A percentile compares a stretch with the other conserved stretches of the same genome.
These are phyloP conservation scores for Chloroceryle inda DNA, from an alignment of 2,797 vertebrate genomes.

Conservation along the genomic window DNA sequence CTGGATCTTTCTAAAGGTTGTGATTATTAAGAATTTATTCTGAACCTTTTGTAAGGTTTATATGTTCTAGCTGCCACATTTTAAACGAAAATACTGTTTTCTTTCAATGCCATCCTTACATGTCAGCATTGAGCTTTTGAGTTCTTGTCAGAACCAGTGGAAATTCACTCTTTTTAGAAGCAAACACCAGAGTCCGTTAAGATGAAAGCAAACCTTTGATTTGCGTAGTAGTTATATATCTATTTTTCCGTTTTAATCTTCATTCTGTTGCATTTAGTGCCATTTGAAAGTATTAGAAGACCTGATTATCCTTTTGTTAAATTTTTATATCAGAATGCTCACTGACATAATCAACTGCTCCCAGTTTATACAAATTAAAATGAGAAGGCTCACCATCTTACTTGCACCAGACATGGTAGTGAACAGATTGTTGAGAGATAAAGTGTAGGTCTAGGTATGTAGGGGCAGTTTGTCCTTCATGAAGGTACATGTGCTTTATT, in stretches of 20 bases:
- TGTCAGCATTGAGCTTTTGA: background rate
- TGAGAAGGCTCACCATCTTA: background rate
- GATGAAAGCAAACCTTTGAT: background rate
- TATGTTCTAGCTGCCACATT: background rate
- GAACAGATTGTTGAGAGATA: background rate
- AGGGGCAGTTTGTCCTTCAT: background rate
- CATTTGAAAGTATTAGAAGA: background rate
- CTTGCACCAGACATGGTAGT: background rate
- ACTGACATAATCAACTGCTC: background rate
- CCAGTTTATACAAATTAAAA: background rate
- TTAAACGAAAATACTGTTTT: background rate
- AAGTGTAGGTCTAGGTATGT: background rate
- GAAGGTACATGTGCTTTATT: background rate
- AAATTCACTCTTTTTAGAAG: background rate
- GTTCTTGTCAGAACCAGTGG: background rate
- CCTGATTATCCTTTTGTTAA: background rate
- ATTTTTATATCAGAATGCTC: background rate
- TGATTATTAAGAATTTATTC: background rate
- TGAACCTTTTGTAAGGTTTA: background rate
- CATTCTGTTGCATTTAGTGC: constrained; percentile 27
- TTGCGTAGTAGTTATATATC: background rate
- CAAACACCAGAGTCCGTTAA: background rate
- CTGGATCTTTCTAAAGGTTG: background rate
- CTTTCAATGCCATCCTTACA: background rate
- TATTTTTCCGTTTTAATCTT: background rate